Base-by-base conservation (phyloP, 2,797 vertebrate genomes). In the Melanotaenia pygmaea region DNA sequence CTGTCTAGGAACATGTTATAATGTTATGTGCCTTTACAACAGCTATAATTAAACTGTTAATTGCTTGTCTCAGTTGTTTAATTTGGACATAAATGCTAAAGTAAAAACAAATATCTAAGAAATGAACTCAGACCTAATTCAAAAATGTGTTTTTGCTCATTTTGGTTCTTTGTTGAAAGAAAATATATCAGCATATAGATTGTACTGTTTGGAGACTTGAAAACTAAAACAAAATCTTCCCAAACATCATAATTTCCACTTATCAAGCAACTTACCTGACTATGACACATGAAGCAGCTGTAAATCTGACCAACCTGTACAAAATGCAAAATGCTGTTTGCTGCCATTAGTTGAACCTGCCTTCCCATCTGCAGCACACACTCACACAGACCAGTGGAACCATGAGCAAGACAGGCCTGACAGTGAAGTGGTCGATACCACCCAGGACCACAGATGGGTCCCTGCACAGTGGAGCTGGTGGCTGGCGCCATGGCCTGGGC, bases 401-500 rank as follows among this genome's bases (percentile, higher is more conserved):
- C 83, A 83, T 76, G 75, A 86, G 88, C 77, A 53, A 72, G 72
- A 74, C 73, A 58, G 83, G 74, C 82, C 68, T 84, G 86, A 85
- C 72, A 54, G 79, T 61, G 75, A 66, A 59, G 65, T 54, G 83
- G 80, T 87, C 65, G 77, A 91, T 91, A 85, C 88, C 89, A 81
- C 82, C 74, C 86, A 85, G 87, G 82, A 89, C 85, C 86, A 76
- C 91, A 93, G 91, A 93, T 92, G 90, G 88, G 90, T 86, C 84
- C 81, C 77, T 2, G 79, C 72, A 47, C 85, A 68, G 85, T 26
- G 71, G 86, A 87, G 89, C 76, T 14, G 26, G 84, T 75, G 87
- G 84, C 85, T 89, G 89, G 89, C 84, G 80, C 84, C 69, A 7
- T 13, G 50, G 75, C 72, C 85, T 83, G 86, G 88, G 70, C 53